Base-by-base conservation (phyloP, 2,113 vertebrate genomes). In the Talpa occidentalis region DNA sequence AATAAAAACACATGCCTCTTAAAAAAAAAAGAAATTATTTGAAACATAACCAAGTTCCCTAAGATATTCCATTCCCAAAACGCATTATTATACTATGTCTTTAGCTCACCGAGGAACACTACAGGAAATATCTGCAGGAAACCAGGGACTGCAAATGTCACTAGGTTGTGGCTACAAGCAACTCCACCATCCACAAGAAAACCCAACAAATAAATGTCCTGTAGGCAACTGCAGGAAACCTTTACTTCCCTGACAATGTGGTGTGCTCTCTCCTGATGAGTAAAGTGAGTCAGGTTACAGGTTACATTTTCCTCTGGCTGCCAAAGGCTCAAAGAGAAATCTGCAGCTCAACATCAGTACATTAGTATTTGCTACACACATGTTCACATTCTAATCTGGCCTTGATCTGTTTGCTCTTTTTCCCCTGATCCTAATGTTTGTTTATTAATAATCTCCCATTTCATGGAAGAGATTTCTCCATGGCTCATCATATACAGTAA, bases 401-500 rank as follows among this genome's bases (percentile, higher is more conserved):
- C 83, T 83, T 89, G 64, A 78, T 40, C 62, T 47, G 21, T 16
- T 66, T 72, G 54, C 74, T 35, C 90, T 37, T 78, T 84, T 81
- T 82, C 62, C 35, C 69, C 69, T 91, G 59, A 91, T 89, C 10
- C 52, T 73, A 78, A 76, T 82, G 52, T 66, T 96, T 82, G 52
- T 66, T 96, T 69, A 95, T 73, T 86, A 81, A 70, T 94, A 86
- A 81, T 77, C 87, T 94, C 47, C 91, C 62, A 90, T 70, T 92
- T 92, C 64, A 69, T 49, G 60, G 52, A 37, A 82, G 11, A 69
- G 49, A 86, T 73, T 85, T 56, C 83, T 72, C 78, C 16, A 84
- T 47, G 60, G 24, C 32, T 77, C 40, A 77, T 56, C 7, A 90
- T 6, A 87, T 56, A 44, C 70, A 88, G 81, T 93, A 90, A 89